phyloP scores from a whole-genome alignment of 2,888 invertebrate species.

The Poecilus cupreus region DNA sequence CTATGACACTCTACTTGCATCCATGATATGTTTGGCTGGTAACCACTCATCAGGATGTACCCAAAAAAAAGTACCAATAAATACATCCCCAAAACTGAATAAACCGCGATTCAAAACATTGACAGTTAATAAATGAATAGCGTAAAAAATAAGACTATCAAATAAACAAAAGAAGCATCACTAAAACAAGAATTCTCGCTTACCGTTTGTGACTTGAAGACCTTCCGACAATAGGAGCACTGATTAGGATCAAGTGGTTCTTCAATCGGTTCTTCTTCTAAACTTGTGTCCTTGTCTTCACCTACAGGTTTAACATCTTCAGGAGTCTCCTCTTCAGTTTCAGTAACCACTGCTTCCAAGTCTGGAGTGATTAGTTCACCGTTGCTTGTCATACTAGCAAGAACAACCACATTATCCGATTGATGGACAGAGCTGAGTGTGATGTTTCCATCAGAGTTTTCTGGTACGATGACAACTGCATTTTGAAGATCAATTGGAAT shows the following conservation, averaged over 20 bases:
- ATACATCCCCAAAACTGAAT: neutral
- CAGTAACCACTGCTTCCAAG: neutral
- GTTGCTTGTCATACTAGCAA: slow-evolving; percentile 45
- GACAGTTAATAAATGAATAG: neutral
- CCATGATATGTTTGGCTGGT: neutral
- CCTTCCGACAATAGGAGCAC: slow-evolving; percentile 39
- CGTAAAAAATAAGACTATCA: too few relatives aligned
- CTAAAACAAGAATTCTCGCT: neutral
- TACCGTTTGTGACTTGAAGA: slow-evolving; percentile 54
- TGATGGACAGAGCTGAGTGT: neutral
- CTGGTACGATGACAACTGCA: slow-evolving; percentile 51
- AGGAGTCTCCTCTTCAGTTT: slow-evolving; percentile 34
- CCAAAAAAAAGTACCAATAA: neutral
- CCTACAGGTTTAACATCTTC: slow-evolving; percentile 38
- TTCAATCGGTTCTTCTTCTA: slow-evolving; percentile 20
- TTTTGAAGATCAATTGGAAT: slow-evolving; percentile 38
- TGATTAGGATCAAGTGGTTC: slow-evolving; percentile 46
- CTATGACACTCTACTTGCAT: neutral
- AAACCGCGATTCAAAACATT: neutral
- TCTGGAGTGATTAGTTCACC: slow-evolving; percentile 55
- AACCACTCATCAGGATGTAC: neutral
- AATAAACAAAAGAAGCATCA: too few relatives aligned
- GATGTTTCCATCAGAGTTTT: neutral
- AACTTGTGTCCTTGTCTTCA: slow-evolving; percentile 46
- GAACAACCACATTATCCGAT: slow-evolving; percentile 39